Base-by-base conservation (phyloP, 23 tunicate genomes). In the Ciona savignyi region DNA sequence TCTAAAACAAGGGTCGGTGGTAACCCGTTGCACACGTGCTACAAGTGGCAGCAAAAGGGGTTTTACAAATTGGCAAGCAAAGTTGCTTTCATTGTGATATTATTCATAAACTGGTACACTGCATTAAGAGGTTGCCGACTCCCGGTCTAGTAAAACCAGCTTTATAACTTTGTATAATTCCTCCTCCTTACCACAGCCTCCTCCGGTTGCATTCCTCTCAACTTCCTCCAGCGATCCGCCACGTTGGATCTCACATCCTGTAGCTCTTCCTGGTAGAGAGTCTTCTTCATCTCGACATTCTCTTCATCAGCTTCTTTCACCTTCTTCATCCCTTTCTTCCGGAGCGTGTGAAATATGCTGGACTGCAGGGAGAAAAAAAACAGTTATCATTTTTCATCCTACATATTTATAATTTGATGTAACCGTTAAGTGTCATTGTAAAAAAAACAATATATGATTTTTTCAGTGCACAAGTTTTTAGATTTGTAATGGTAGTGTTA, bases 161-260 rank as follows among this genome's bases (percentile, higher is more conserved):
- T 51, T 21, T 20, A n/a, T n/a, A n/a, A n/a, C n/a, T 21, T 15
- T 51, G 22, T 23, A 25, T 4, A 42, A 15, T 42, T 42, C 11
- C 9, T 42, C 29, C 24, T 23, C 51, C 90, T 62, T 20, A 90
- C 97, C 78, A 90, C 97, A n/a, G 97, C 97, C 2, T 88, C 78
- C 29, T 74, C 77, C 23, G 68, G 69, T 11, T 63, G 74, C 82
- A 90, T 79, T 75, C 97, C 97, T 70, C 73, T 79, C 60, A 80
- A 65, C 65, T 76, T 90, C 29, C 88, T 66, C 97, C 97, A 90
- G 27, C 97, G 81, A 32, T 90, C 90, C 26, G 81, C 75, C 27
- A 90, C 81, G 51, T 90, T 90, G 23, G 90, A 79, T 25, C 70
- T 62, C 0, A 90, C 71, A 72, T 90, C 97, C 66, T 84, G 82